Evolutionary conservation across 2,888 invertebrate species (phyloP).

Genomic region (Cataglyphis rosenhaueri): DNA sequence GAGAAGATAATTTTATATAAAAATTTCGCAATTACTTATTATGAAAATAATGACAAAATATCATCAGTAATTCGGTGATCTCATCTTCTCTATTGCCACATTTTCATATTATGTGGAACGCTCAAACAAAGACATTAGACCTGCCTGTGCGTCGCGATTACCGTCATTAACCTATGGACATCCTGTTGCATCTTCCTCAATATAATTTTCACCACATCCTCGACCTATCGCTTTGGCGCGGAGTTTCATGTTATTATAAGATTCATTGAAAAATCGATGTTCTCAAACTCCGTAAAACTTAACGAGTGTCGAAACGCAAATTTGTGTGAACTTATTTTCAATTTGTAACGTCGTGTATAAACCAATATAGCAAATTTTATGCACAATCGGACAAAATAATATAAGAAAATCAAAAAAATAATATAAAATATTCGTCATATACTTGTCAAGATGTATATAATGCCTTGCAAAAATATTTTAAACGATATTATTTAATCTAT

Average conservation of each 20-base stretch:
- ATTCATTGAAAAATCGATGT: conserved; percentile 45
- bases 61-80: conserved; percentile 13
- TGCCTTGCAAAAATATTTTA: background rate
- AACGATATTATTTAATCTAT: background rate
- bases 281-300: conserved; percentile 38
- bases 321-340: conserved; percentile 40
- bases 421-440: background rate
- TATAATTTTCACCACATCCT: conserved; percentile 73
- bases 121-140: conserved; percentile 77
- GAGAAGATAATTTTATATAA: background rate
- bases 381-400: background rate
- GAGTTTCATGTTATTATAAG: conserved; percentile 61
- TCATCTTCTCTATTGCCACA: background rate
- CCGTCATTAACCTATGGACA: conserved; percentile 72
- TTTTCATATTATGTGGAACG: conserved; percentile 41
- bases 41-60: conserved; percentile 11
- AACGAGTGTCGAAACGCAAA: conserved; percentile 51
- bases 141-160: conserved; percentile 67
- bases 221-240: conserved; percentile 45
- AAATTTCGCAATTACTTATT: conserved; percentile 20
- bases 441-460: background rate
- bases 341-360: background rate
- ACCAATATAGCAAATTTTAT: background rate
- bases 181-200: conserved; percentile 68
- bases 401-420: background rate